phyloP scores from a whole-genome alignment of 2,888 invertebrate genomes.

The Ypsolopha scabrella region DNA sequence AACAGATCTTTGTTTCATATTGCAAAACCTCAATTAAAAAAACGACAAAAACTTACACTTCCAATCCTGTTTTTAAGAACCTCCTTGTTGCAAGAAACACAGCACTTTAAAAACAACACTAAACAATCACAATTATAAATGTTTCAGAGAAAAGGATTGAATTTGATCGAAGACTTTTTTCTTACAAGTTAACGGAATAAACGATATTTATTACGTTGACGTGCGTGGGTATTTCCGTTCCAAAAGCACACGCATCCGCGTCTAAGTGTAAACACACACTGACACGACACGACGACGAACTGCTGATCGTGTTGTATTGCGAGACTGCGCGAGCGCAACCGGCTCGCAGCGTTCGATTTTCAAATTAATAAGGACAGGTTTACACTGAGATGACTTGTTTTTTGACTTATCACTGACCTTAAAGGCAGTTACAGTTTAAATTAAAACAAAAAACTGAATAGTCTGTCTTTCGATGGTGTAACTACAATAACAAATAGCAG shows the following conservation, averaged over 20 bases:
- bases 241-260: constrained; percentile 4
- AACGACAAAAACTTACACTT: constrained; percentile 23
- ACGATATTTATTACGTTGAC: no score
- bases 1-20: background rate
- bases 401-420: no score
- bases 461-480: no score
- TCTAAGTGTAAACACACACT: background rate
- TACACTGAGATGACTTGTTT: background rate
- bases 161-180: no score
- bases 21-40: constrained; percentile 1
- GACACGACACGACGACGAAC: background rate
- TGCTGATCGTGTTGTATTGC: background rate
- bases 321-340: background rate
- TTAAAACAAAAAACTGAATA: no score
- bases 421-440: no score
- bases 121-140: no score
- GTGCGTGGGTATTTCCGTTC: no score
- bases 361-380: background rate
- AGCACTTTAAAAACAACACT: constrained; percentile 8
- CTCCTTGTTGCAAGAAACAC: constrained; percentile 20
- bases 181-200: no score
- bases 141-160: no score
- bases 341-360: background rate
- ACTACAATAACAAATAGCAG: no score
- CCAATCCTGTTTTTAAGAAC: constrained; percentile 14